Evolutionary conservation across 2,797 vertebrate genomes (phyloP), one percentile per base, ranked within the genome.

Genomic region (Diplodus puntazzo): DNA sequence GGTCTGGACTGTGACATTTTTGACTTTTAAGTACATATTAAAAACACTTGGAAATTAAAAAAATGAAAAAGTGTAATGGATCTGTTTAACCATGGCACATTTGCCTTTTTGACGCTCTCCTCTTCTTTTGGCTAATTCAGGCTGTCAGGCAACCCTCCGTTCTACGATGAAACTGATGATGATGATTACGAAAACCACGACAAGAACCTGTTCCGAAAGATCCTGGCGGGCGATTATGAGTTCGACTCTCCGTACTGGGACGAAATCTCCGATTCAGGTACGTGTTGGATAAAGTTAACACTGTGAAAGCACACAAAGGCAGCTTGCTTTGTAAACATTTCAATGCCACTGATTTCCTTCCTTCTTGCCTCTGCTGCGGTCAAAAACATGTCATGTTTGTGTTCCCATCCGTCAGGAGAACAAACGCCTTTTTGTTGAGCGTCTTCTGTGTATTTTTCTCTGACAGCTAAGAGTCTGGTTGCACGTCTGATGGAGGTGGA

Each of bases 241-340:
- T 99, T 99, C 27, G 98, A 99, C 88, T 98, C 98, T 0, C 98
- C 98, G 0, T 99, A 99, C 91, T 99, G 98, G 98, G 98, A 99
- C 73, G 98, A 99, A 61, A 99, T 99, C 89, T 99, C 98, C 0
- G 98, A 99, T 83, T 98, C 98, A 6, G 98, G 98, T 95, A 79
- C 30, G 55, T 81, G 78, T 17, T 59, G n/a, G n/a, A 57, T 52
- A 2, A 69, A 55, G 48, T 69, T 10, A 75, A 80, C 43, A 27
- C 57, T 45, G 65, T 27, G 20, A 79, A 73, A 20, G 11, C 58
- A 68, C 59, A 57, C n/a, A 54, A 58, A 54, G 57, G 52, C 60
- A 77, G 70, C 55, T 78, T 58, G 20, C 49, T 55, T 3, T 3
- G 54, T 63, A 77, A 79, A 84, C 73, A 65, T 69, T 75, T 75